Evolutionary conservation across 2,797 vertebrate species (phyloP), one percentile per base, ranked within the genome.

Genomic region (Phrynocephalus vlangalii): DNA sequence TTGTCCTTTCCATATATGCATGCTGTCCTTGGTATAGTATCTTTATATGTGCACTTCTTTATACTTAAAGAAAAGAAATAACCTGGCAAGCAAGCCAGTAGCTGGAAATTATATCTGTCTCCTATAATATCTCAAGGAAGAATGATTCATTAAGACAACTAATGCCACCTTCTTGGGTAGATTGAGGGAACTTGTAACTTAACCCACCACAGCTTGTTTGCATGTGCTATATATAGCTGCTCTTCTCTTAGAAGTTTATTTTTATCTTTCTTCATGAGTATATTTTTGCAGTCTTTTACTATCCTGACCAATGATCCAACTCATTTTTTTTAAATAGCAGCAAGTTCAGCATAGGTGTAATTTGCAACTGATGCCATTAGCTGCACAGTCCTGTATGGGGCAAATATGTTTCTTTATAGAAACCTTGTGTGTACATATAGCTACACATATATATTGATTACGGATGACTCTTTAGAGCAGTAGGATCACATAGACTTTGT

Each of bases 201-300:
- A 85, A 93, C 90, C 91, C 63, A 48, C 79, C 70, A 28, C 2
- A 0, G 78, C 84, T 79, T 75, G 77, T 90, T 93, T 52, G 38
- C 92, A 86, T 5, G 2, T 7, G 91, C 91, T 96, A 95, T 95
- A 95, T 95, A 90, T 95, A 96, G 95, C 60, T 84, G 15, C 77
- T 33, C 88, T 93, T 86, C 92, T 63, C 15, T 9, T 33, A 87
- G 26, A 24, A 86, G 80, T 91, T 94, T 94, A 77, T 96, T 96
- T 95, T 90, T 84, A 87, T 85, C 44, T 72, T 38, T 38, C 33
- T 86, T 90, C 89, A 87, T 91, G 90, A 93, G 90, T 77, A 90
- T 33, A 87, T 79, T 81, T 82, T 60, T 60, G 48, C 81, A 52
- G 71, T 28, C 33, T 4, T 33, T 67, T 10, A 73, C 71, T 26